phyloP scores from a whole-genome alignment of 30 jellyfish, hydroid and myxozoan genomes.

The Nemopilema nomurai region DNA sequence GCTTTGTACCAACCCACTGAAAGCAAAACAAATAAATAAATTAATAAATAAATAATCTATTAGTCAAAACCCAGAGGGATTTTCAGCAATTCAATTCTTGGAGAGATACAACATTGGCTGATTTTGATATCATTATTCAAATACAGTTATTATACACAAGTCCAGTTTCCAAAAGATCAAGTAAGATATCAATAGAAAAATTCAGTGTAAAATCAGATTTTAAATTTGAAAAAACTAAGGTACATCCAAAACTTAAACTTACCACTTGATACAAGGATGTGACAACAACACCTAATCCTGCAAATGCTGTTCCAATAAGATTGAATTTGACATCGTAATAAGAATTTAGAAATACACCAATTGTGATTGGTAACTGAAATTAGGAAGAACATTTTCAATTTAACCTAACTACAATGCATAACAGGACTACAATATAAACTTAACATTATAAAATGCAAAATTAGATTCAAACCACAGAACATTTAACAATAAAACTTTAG shows the following conservation, averaged over 20 bases:
- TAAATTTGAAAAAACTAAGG: too few relatives aligned
- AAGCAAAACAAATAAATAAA: too few relatives aligned
- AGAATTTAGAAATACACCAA: slow-evolving; percentile 92
- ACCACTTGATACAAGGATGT: slow-evolving; percentile 98
- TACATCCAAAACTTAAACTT: too few relatives aligned
- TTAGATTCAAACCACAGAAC: too few relatives aligned
- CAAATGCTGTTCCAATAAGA: slow-evolving; percentile 78
- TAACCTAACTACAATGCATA: not conserved
- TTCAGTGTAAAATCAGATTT: not conserved
- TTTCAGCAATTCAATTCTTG: not conserved
- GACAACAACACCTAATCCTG: slow-evolving; percentile 89
- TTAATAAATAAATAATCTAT: not conserved
- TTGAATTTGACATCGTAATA: slow-evolving; percentile 91
- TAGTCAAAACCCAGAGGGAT: not conserved
- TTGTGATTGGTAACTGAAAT: slow-evolving; percentile 89
- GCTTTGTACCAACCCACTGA: slow-evolving; percentile 97
- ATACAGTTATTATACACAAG: too few relatives aligned
- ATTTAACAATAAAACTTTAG: not conserved
- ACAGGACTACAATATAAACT: not conserved
- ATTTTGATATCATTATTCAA: too few relatives aligned
- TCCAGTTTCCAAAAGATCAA: not conserved
- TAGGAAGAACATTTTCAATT: not conserved
- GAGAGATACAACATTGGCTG: too few relatives aligned
- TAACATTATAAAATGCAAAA: too few relatives aligned
- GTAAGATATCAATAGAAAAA: not conserved